Evolutionary conservation across 2,888 invertebrate species (phyloP).

Genomic region (Formica aserva): DNA sequence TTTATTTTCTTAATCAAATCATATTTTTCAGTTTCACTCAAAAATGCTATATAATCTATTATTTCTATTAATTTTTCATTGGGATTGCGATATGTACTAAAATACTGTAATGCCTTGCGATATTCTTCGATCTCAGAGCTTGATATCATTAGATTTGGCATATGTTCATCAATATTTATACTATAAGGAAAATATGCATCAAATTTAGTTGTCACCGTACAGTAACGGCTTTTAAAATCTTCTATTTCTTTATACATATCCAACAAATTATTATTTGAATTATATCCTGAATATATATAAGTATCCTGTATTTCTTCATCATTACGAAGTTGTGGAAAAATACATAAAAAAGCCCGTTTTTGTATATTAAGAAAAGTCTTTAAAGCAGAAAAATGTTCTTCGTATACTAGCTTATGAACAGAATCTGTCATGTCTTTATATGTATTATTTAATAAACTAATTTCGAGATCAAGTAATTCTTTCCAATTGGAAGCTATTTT

Average conservation of each 20-base stretch:
- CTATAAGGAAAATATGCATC: conserved; percentile 79
- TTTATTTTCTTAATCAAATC: conserved; percentile 64
- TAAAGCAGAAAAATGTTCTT: conserved; percentile 71
- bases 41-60: conserved; percentile 60
- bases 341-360: conserved; percentile 77
- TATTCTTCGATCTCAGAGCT: conserved; percentile 75
- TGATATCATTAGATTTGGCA: conserved; percentile 78
- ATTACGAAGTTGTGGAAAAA: conserved; percentile 80
- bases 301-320: conserved; percentile 79
- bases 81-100: conserved; percentile 65
- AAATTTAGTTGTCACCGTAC: conserved; percentile 63
- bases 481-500: conserved; percentile 77
- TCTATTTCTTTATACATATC: conserved; percentile 79
- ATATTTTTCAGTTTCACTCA: conserved; percentile 48
- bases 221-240: conserved; percentile 76
- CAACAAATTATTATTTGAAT: conserved; percentile 70
- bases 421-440: conserved; percentile 58
- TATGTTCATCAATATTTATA: conserved; percentile 63
- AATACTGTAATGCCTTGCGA: conserved; percentile 72
- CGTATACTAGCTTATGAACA: conserved; percentile 64
- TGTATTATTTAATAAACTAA: conserved; percentile 70
- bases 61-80: conserved; percentile 61
- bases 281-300: conserved; percentile 72
- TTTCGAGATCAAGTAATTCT: conserved; percentile 76
- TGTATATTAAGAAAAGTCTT: conserved; percentile 76